These are phyloP conservation scores for Balearica regulorum DNA, from an alignment of 2,797 vertebrate species.

Conservation along the genomic window DNA sequence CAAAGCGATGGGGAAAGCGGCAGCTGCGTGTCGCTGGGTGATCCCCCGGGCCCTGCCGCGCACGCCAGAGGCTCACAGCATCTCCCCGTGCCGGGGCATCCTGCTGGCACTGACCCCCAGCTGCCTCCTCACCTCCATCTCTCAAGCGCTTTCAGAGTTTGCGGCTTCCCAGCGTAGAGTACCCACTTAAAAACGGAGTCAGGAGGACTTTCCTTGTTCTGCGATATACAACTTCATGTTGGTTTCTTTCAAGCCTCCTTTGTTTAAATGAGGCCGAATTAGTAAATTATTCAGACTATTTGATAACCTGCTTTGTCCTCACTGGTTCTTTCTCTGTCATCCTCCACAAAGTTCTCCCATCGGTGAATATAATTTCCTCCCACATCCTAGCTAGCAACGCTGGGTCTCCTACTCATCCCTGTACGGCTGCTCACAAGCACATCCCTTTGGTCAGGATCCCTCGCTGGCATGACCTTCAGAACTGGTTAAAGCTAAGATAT, in stretches of 20 bases:
- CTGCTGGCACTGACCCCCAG: background rate
- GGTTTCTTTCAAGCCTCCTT: background rate
- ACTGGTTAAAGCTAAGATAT: too few relatives aligned
- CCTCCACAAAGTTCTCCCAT: background rate
- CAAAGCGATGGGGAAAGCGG: rapidly evolving
- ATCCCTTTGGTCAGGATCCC: too few relatives aligned
- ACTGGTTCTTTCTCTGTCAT: background rate
- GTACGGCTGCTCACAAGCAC: too few relatives aligned
- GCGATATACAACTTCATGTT: rapidly evolving
- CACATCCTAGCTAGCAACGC: background rate
- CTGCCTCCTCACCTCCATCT: background rate
- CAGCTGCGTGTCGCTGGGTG: background rate
- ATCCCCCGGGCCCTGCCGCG: background rate
- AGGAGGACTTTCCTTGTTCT: background rate
- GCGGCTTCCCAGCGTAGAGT: background rate
- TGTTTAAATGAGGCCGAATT: background rate
- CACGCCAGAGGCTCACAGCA: rapidly evolving
- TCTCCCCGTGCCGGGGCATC: background rate
- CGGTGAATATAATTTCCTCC: background rate
- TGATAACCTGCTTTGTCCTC: background rate
- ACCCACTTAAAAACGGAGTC: background rate
- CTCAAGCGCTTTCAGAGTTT: background rate
- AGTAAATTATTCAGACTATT: background rate
- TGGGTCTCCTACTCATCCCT: too few relatives aligned
- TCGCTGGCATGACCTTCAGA: too few relatives aligned